Base-by-base conservation (phyloP, 2,113 vertebrate species). In the Nycticorax nycticorax region DNA sequence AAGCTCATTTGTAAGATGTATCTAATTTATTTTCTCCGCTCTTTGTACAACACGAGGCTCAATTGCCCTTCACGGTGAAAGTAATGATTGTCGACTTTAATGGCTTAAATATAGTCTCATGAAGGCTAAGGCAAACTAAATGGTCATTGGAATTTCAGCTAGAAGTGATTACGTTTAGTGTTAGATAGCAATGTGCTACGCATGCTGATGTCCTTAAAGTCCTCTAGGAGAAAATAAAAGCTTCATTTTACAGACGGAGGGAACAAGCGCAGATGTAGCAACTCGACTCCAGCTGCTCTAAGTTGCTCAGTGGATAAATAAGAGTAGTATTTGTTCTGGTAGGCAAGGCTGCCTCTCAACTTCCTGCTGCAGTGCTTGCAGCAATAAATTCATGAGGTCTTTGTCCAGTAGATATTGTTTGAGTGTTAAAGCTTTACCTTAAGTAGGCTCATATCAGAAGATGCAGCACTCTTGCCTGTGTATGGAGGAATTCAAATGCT, bases 261-360 rank as follows among this genome's bases (percentile, higher is more conserved):
- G 93, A 83, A 71, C 19, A 53, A 85, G 79, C 76, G 43, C 33
- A 88, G 79, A 59, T 80, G 86, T 96, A 93, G 80, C 80, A 90
- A 53, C 93, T 92, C 3, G 3, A 91, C 37, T 91, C 79, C 79
- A 93, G 92, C 93, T 96, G 92, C 85, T 95, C 47, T 19, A 23
- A 87, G 89, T 85, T 83, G 53, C 83, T 86, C 57, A 33, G 3
- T 71, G 62, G 59, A 71, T 95, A 85, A 92, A 86, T n/a, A 81
- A 45, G n/a, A 86, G 63, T 26, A 74, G 75, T 87, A 14, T 89
- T 94, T 96, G 69, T 87, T 92, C 57, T 91, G 39, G 77, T 57
- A 81, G 67, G 59, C 53, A 57, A 85, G 84, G 85, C 87, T 88
- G 75, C 78, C 67, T 92, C 79, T 88, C 11, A 8, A 8, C 68